Conservation (phyloP, 2,113 vertebrate genomes). For the Potamarius usumacintae region DNA sequence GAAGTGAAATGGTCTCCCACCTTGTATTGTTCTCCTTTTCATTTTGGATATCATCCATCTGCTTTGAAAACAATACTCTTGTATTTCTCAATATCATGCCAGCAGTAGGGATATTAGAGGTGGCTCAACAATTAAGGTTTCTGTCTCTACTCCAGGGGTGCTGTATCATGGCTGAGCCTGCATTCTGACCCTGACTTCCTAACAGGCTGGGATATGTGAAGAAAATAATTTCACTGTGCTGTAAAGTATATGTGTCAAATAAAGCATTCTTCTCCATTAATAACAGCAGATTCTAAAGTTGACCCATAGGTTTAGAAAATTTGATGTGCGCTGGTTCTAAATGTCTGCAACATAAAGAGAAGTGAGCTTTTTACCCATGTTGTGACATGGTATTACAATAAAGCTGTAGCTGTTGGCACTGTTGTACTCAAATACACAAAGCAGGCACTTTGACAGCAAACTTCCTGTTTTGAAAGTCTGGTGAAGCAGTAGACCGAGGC, state of each 20-base stretch:
- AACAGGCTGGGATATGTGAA: too few species aligned
- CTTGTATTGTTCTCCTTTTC: constrained; percentile 38
- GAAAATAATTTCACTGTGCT: too few species aligned
- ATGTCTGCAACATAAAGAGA: background rate
- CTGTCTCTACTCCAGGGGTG: too few species aligned
- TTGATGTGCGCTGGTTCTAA: background rate
- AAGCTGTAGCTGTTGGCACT: background rate
- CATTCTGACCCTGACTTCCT: too few species aligned
- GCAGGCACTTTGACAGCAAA: background rate
- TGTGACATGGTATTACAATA: background rate
- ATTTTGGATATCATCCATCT: constrained; percentile 33
- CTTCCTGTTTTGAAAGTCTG: constrained; percentile 49
- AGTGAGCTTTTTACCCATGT: background rate
- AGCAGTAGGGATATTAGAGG: background rate
- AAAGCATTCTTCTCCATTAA: background rate
- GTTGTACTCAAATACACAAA: background rate
- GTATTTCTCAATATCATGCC: background rate
- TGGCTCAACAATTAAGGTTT: too few species aligned
- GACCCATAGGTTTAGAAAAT: background rate
- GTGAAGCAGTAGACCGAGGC: background rate
- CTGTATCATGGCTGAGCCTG: too few species aligned
- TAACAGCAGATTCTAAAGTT: background rate
- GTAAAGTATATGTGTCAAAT: too few species aligned
- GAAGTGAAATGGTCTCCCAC: constrained; percentile 12
- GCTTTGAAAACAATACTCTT: constrained; percentile 1